phyloP scores from a whole-genome alignment of 1,140 invertebrate genomes.

The Lepidotrigona ventralis region DNA sequence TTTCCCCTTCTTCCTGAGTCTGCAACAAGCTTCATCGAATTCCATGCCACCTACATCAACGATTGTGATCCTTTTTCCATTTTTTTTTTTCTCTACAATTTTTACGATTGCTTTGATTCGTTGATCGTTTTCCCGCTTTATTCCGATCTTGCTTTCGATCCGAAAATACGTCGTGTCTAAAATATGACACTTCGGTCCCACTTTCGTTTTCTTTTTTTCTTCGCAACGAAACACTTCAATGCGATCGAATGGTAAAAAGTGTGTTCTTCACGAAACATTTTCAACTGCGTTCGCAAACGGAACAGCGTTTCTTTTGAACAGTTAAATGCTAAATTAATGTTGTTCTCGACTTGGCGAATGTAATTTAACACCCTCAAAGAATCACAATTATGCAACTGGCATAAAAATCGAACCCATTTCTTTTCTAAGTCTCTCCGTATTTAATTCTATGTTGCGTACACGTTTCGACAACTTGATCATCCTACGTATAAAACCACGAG shows the following conservation, averaged over 20 bases:
- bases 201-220: neutral
- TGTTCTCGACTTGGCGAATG: neutral
- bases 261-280: neutral
- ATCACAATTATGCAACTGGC: constrained; percentile 53
- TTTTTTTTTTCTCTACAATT: too few species aligned
- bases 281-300: too few species aligned
- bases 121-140: constrained; percentile 10
- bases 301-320: neutral
- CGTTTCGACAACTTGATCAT: constrained; percentile 55
- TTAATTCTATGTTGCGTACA: constrained; percentile 61
- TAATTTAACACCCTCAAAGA: neutral
- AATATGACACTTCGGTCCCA: constrained; percentile 45
- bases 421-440: constrained; percentile 61
- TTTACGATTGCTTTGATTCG: neutral
- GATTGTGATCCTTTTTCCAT: neutral
- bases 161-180: constrained; percentile 28
- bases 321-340: neutral
- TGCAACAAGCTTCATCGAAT: constrained; percentile 72
- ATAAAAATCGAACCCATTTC: constrained; percentile 57
- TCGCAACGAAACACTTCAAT: neutral
- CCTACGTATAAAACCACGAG: constrained; percentile 34
- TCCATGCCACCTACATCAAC: constrained; percentile 48
- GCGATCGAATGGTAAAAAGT: neutral
- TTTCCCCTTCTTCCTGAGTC: constrained; percentile 72
- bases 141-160: constrained; percentile 13